These are phyloP conservation scores for Phaedon cochleariae DNA, from an alignment of 2,888 invertebrate genomes.

Conservation along the genomic window DNA sequence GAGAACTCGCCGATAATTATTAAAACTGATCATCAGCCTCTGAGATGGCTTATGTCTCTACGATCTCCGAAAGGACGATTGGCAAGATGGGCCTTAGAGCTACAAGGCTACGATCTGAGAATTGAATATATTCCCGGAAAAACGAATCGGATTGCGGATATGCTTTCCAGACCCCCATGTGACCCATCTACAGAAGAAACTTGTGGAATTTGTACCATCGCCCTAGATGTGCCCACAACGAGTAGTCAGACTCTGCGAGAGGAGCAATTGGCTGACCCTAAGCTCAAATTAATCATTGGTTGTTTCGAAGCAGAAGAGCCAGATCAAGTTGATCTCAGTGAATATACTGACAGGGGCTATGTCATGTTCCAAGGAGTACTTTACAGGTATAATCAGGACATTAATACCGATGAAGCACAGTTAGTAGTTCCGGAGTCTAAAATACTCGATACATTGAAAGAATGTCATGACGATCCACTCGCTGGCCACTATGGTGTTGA, in stretches of 20 bases:
- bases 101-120: constrained; percentile 54
- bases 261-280: constrained; percentile 41
- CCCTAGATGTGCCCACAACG: not conserved
- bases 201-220: not conserved
- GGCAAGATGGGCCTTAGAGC: constrained; percentile 59
- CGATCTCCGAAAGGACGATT: constrained; percentile 55
- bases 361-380: not conserved
- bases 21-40: constrained; percentile 61
- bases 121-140: constrained; percentile 32
- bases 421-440: not conserved
- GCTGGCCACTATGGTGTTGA: constrained; percentile 37
- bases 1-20: constrained; percentile 54
- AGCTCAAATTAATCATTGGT: too few species aligned
- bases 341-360: not conserved
- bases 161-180: constrained; percentile 25
- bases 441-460: not conserved
- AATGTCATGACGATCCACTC: constrained; percentile 1
- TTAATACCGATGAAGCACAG: constrained; percentile 13
- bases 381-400: constrained; percentile 5
- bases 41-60: constrained; percentile 60
- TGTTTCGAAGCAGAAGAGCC: too few species aligned
- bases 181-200: not conserved
- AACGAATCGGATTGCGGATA: constrained; percentile 33
- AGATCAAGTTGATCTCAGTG: not conserved
- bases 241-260: not conserved